A percentile compares a stretch with the other conserved stretches of the same genome.
Evolutionary conservation across 1,140 invertebrate species (phyloP).

Genomic region (Heliothis virescens): DNA sequence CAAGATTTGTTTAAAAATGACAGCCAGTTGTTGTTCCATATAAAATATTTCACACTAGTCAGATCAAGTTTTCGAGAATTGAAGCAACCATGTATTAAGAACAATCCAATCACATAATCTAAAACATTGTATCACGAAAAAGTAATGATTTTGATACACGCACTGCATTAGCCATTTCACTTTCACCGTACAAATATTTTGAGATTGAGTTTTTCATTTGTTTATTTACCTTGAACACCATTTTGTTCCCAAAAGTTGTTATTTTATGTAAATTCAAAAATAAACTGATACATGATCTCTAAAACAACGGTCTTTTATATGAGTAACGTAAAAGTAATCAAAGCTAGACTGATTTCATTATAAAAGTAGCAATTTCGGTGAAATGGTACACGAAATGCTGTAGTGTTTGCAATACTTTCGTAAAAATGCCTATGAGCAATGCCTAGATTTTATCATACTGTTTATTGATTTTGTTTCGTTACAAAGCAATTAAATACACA

Average conservation of each 20-base stretch:
- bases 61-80: too few species aligned
- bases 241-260: conserved; percentile 6
- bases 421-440: not conserved
- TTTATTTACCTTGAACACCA: conserved; percentile 36
- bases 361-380: conserved; percentile 4
- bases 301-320: conserved; percentile 50
- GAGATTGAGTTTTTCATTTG: too few species aligned
- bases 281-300: conserved; percentile 46
- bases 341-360: conserved; percentile 45
- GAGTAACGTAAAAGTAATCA: conserved; percentile 26
- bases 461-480: not conserved
- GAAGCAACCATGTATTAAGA: too few species aligned
- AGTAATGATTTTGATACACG: not conserved
- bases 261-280: conserved; percentile 16
- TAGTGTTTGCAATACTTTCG: conserved; percentile 6
- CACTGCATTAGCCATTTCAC: not conserved
- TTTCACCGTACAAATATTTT: not conserved
- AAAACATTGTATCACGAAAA: not conserved
- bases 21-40: too few species aligned
- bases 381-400: conserved; percentile 23
- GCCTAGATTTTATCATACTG: not conserved
- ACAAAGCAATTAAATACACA: not conserved
- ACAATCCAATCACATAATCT: too few species aligned
- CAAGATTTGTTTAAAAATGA: too few species aligned
- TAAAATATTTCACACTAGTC: too few species aligned